Conservation (phyloP, 2,888 invertebrate species). For the Eupithecia inturbata region DNA sequence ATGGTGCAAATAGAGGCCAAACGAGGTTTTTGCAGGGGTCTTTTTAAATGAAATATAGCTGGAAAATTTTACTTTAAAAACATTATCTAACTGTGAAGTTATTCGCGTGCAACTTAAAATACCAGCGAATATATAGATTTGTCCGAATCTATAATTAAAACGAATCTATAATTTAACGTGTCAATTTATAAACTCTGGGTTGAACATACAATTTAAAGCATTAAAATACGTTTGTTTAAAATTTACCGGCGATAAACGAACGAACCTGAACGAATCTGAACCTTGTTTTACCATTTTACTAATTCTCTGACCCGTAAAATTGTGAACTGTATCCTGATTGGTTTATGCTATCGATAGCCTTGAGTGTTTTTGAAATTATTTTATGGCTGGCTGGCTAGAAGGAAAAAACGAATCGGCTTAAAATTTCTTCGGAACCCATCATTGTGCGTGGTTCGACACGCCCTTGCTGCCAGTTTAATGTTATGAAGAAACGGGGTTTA, state of each 20-base stretch:
- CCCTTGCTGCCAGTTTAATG: not conserved
- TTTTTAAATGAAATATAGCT: conserved; percentile 34
- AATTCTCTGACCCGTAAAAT: not conserved
- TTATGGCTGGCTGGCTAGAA: too few relatives aligned
- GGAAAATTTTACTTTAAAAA: conserved; percentile 22
- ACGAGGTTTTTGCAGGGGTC: conserved; percentile 37
- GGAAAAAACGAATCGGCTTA: not conserved
- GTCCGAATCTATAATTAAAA: too few relatives aligned
- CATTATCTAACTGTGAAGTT: not conserved
- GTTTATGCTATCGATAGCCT: not conserved
- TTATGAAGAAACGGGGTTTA: not conserved
- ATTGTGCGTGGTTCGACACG: not conserved
- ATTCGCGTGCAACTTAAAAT: not conserved
- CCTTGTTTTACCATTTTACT: not conserved
- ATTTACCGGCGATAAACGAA: not conserved
- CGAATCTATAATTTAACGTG: not conserved
- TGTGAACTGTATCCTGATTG: not conserved
- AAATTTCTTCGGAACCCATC: not conserved
- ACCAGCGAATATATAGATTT: not conserved
- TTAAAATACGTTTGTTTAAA: not conserved
- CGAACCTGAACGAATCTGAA: not conserved
- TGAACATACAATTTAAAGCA: not conserved
- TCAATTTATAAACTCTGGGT: not conserved
- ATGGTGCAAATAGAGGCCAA: conserved; percentile 43
- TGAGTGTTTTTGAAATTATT: not conserved